Conservation (phyloP, 2,797 vertebrate species). For the Acridotheres tristis region DNA sequence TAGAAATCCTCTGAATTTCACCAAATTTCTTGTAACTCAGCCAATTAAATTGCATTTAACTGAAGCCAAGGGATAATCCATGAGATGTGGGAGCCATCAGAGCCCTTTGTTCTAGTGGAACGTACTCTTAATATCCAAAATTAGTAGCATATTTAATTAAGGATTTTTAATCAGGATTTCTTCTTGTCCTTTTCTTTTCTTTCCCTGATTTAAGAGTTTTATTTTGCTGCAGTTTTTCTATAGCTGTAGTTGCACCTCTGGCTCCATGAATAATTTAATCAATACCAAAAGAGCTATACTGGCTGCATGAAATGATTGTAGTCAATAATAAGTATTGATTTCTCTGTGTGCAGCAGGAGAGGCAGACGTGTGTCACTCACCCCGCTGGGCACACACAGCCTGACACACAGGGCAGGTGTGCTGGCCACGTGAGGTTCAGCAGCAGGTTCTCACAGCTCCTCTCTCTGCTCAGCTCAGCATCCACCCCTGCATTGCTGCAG, state of each 20-base stretch:
- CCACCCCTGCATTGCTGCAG: conserved; percentile 78
- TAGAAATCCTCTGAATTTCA: neutral
- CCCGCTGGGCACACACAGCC: conserved; percentile 89
- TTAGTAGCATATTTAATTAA: neutral
- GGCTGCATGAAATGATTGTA: neutral
- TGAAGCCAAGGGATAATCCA: neutral
- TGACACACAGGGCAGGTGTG: conserved; percentile 86
- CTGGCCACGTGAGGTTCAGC: conserved; percentile 88
- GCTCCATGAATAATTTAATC: neutral
- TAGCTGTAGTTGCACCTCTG: neutral
- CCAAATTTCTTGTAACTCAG: neutral
- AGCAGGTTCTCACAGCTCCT: conserved; percentile 92
- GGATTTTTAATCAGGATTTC: neutral
- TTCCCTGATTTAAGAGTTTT: neutral
- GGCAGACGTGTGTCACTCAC: conserved; percentile 72
- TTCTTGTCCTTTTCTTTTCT: neutral
- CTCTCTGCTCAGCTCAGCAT: conserved; percentile 78
- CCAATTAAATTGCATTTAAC: neutral
- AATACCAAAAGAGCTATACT: neutral
- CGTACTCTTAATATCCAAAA: neutral
- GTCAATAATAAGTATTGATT: too few species aligned
- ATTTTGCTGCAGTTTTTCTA: neutral
- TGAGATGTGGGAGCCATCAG: neutral
- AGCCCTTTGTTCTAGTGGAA: neutral
- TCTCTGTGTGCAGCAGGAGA: neutral